Percentiles rank a stretch among this genome's conserved stretches.
Evolutionary conservation across 2,113 vertebrate genomes (phyloP).

Genomic region (Hucho hucho): DNA sequence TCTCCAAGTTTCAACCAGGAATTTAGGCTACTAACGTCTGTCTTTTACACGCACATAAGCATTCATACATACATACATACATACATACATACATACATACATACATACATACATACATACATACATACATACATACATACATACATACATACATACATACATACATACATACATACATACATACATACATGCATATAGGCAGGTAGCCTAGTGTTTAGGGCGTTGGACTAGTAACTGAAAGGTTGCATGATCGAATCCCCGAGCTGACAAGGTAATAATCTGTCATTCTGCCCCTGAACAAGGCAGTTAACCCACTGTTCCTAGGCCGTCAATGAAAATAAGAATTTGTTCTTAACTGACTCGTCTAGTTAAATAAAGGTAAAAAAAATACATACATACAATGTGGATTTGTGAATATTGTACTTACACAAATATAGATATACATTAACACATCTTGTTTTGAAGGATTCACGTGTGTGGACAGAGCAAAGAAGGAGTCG

Average conservation of each 20-base stretch:
- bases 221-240: too few species aligned
- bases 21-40: too few species aligned
- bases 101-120: background rate
- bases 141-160: background rate
- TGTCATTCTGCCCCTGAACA: too few species aligned
- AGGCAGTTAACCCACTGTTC: too few species aligned
- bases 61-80: background rate
- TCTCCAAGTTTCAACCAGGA: too few species aligned
- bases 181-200: too few species aligned
- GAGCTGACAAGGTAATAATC: too few species aligned
- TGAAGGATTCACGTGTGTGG: slow-evolving; percentile 42
- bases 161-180: slow-evolving; percentile 2
- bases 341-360: too few species aligned
- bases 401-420: slow-evolving; percentile 13
- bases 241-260: too few species aligned
- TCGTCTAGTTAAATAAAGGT: too few species aligned
- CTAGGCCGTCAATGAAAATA: too few species aligned
- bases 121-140: slow-evolving; percentile 14
- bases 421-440: slow-evolving; percentile 57
- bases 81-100: background rate
- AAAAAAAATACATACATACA: slow-evolving; percentile 19
- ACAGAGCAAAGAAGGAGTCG: slow-evolving; percentile 50
- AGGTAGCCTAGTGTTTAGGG: too few species aligned
- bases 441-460: background rate
- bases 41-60: background rate